Conservation (phyloP, 2,113 vertebrate species). For the Nanorana parkeri region DNA sequence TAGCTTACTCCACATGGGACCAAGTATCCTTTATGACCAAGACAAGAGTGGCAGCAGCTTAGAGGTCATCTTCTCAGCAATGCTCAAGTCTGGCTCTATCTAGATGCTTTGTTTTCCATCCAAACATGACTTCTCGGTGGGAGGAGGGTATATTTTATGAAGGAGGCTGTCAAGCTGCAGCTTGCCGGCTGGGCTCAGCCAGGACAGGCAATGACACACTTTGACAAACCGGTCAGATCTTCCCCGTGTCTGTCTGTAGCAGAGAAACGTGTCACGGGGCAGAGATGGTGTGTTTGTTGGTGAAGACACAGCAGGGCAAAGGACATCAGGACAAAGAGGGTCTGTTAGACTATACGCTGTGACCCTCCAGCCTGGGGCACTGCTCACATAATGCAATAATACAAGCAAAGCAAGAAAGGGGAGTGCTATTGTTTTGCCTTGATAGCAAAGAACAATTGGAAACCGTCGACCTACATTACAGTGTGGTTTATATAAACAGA, state of each 20-base stretch:
- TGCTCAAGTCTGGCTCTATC: constrained; percentile 16
- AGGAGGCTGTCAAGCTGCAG: constrained; percentile 3
- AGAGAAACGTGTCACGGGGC: constrained; percentile 12
- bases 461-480: no score
- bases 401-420: neutral
- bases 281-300: constrained; percentile 43
- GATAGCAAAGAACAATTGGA: neutral
- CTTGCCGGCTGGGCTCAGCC: neutral
- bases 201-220: constrained; percentile 32
- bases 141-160: neutral
- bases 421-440: neutral
- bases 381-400: neutral
- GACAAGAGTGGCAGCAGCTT: neutral
- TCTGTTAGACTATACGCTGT: constrained; percentile 6
- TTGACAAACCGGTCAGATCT: constrained; percentile 42
- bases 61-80: constrained; percentile 23
- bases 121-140: constrained; percentile 10
- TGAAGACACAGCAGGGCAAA: constrained; percentile 18
- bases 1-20: no score
- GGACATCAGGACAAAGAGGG: constrained; percentile 24
- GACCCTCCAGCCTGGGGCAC: neutral
- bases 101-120: constrained; percentile 31
- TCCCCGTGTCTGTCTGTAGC: constrained; percentile 5
- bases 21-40: neutral
- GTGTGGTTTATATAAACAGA: no score